Evolutionary conservation across 2,113 vertebrate species (phyloP).

Genomic region (Cettia cetti): DNA sequence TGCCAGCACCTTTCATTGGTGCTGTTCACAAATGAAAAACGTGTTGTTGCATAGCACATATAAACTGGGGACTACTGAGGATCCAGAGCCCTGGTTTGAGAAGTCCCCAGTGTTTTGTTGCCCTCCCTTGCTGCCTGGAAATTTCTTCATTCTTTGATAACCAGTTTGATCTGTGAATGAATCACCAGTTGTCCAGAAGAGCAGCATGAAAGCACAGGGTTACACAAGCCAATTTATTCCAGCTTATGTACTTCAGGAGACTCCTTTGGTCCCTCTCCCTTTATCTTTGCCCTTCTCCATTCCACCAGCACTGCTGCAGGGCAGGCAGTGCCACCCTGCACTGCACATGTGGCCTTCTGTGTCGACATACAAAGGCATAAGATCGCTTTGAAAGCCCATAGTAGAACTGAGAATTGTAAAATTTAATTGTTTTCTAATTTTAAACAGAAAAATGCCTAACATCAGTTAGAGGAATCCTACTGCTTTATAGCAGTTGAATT

Average conservation of each 20-base stretch:
- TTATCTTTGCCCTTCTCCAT: not conserved
- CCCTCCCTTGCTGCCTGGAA: not conserved
- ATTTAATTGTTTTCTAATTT: not conserved
- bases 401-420: not conserved
- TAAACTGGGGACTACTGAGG: not conserved
- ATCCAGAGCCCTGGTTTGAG: not conserved
- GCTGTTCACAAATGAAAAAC: not conserved
- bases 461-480: not conserved
- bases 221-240: not conserved
- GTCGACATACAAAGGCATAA: not conserved
- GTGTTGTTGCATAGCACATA: accelerated
- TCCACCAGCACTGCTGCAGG: not conserved
- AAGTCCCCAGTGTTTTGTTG: not conserved
- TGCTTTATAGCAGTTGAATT: not conserved
- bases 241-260: not conserved
- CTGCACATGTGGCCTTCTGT: accelerated
- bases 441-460: not conserved
- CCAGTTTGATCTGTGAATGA: not conserved
- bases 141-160: not conserved
- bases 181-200: not conserved
- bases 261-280: not conserved
- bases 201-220: not conserved
- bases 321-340: not conserved
- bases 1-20: not conserved
- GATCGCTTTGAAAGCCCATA: not conserved